Base-by-base conservation (phyloP, 1,140 invertebrate species). In the Geopemphigus sp. region DNA sequence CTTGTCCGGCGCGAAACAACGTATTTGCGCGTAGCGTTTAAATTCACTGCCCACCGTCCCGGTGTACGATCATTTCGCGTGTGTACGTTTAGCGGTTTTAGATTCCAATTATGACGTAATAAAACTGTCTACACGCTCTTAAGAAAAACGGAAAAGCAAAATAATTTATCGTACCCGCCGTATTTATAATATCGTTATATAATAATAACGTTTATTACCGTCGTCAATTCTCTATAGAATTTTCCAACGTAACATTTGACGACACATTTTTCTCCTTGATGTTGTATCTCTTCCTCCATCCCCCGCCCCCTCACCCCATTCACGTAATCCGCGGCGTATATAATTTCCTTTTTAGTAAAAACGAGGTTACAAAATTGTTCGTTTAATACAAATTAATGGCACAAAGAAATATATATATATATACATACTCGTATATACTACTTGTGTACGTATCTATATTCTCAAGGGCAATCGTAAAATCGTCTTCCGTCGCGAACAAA, bases 321-420 rank as follows among this genome's bases (percentile, higher is more conserved):
- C 32, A 39, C 32, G 8, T 8, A 8, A 8, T 4, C 32, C 32
- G 32, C 32, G 32, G 32, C 32, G 32, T 39, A 39, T 8, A 15
- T 72, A 72, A 54, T 72, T 54, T 72, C 68, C 68, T 72, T 72
- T 72, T 72, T 29, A 72, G 68, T 54, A 72, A 53, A 66, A 72
- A 72, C 68, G 68, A 72, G 68, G 68, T 72, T 72, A 72, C 68
- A 54, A 54, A 72, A 72, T 72, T 72, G 50, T 72, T 72, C 24
- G 3, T 68, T 68, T 68, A 68, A 50, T 29, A 72, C 12, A 72
- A 53, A 72, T 54, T 53, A 72, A 72, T 72, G 50, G 47, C 10
- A 54, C 26, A 24, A 54, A 72, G 24, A 72, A 24, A n/a, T 68
- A 68, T 24, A 24, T 26, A 15, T 61, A 39, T 8, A n/a, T 68